Evolutionary conservation across 2,888 invertebrate genomes (phyloP).

Genomic region (Theristus sp.): DNA sequence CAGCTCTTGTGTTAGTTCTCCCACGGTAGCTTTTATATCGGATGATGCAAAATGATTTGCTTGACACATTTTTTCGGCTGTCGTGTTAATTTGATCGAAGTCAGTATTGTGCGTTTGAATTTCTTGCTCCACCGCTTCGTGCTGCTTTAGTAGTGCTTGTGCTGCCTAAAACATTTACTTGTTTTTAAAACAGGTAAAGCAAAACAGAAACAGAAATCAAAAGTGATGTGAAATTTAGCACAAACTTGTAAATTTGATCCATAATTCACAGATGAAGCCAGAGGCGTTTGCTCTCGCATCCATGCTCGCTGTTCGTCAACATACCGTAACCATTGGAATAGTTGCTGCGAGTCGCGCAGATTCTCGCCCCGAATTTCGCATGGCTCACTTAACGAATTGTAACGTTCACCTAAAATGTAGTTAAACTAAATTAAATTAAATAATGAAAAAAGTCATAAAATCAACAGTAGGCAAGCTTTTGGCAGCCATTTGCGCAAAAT

Average conservation of each 20-base stretch:
- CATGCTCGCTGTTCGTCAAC: conserved; percentile 79
- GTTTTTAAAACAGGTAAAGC: no score
- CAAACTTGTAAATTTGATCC: conserved; percentile 40
- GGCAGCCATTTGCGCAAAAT: no score
- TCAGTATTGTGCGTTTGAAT: conserved; percentile 66
- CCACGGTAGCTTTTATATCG: conserved; percentile 49
- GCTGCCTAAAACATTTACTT: conserved; percentile 45
- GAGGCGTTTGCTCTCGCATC: conserved; percentile 67
- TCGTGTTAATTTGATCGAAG: conserved; percentile 49
- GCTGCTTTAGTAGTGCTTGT: conserved; percentile 77
- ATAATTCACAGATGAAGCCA: conserved; percentile 83
- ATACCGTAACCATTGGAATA: conserved; percentile 75
- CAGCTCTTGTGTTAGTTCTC: conserved; percentile 38
- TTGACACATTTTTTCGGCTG: conserved; percentile 58
- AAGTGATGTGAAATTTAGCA: no score
- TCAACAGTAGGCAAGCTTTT: no score
- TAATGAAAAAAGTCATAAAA: no score
- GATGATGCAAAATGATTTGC: conserved; percentile 65
- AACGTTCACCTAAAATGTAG: no score
- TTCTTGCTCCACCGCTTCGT: conserved; percentile 72
- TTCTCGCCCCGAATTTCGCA: conserved; percentile 75
- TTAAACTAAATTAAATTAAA: no score
- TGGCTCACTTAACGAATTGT: conserved; percentile 36
- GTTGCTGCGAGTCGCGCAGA: conserved; percentile 63
- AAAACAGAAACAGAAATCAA: no score